phyloP scores from a whole-genome alignment of 2,888 invertebrate species.

The Amphipoea oculea region DNA sequence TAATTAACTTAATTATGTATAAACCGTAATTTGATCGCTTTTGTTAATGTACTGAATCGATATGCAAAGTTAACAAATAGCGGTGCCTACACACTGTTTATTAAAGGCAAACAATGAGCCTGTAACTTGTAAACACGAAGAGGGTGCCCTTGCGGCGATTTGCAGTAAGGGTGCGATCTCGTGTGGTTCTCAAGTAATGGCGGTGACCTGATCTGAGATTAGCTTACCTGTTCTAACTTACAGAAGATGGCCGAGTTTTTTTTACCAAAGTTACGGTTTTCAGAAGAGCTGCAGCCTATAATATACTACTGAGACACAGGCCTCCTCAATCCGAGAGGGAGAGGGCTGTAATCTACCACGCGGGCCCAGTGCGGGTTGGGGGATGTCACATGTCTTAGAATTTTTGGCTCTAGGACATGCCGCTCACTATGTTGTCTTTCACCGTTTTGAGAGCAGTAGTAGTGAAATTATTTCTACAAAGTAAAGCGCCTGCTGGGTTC shows the following conservation, averaged over 20 bases:
- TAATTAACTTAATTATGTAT: slow-evolving; percentile 67
- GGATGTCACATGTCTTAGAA: not conserved
- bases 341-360: not conserved
- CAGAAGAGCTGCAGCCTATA: not conserved
- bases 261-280: not conserved
- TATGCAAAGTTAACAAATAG: slow-evolving; percentile 62
- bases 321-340: too few relatives aligned
- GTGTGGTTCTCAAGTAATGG: slow-evolving; percentile 26
- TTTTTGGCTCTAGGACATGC: too few relatives aligned
- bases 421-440: too few relatives aligned
- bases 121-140: slow-evolving; percentile 77
- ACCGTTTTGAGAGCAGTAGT: too few relatives aligned
- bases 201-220: slow-evolving; percentile 18
- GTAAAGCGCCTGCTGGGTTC: too few relatives aligned
- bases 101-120: slow-evolving; percentile 78
- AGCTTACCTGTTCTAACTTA: not conserved
- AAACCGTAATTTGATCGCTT: slow-evolving; percentile 63
- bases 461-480: too few relatives aligned
- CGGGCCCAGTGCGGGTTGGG: not conserved
- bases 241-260: not conserved
- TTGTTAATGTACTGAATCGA: slow-evolving; percentile 71
- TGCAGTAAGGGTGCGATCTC: slow-evolving; percentile 69
- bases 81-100: slow-evolving; percentile 76
- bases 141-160: slow-evolving; percentile 76
- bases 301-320: not conserved